Evolutionary conservation across 2,888 invertebrate species (phyloP), one percentile per base, ranked within the genome.

Genomic region (Cheiracanthium punctorium): DNA sequence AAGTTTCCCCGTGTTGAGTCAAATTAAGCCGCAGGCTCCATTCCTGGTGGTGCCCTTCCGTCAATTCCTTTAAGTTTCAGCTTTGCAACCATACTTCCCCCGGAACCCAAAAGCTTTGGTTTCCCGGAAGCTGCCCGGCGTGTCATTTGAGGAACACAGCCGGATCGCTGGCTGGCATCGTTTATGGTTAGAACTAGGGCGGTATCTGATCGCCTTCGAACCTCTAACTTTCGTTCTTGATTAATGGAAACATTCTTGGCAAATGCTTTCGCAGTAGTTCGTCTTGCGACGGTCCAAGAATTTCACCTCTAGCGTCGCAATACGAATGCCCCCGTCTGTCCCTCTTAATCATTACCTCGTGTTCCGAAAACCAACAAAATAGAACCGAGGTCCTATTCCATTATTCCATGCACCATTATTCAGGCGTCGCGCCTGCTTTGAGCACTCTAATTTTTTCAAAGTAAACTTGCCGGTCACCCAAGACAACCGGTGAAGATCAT

Each of bases 41-140:
- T 94, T 94, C 93, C 94, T 94, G 94, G 94, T 94, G 94, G 94
- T 94, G 94, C 93, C 94, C 93, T 94, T 94, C 93, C 93, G 93
- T 94, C 94, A 91, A 92, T 92, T 92, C 92, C 92, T 92, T 91
- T 92, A 92, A 91, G 91, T 92, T 91, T 92, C 91, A 93, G 93
- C 74, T 81, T 81, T 81, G 81, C 81, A 81, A 81, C 81, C 81
- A 81, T 81, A 81, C 81, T 81, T 74, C 80, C 80, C 73, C 73
- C 73, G 73, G 73, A 80, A 73, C 80, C 80, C 73, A 74, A 74
- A 80, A 73, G 80, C 93, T 93, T 93, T 93, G 93, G 93, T 94
- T 94, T 94, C 93, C 93, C 93, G 90, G 90, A 90, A 91, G 91
- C 91, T 91, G 93, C 93, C 93, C 92, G 93, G 92, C 92, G 93